A percentile compares a stretch with the other conserved stretches of the same genome.
Evolutionary conservation across 2,888 invertebrate species (phyloP).

Genomic region (Amblyteles armatorius): DNA sequence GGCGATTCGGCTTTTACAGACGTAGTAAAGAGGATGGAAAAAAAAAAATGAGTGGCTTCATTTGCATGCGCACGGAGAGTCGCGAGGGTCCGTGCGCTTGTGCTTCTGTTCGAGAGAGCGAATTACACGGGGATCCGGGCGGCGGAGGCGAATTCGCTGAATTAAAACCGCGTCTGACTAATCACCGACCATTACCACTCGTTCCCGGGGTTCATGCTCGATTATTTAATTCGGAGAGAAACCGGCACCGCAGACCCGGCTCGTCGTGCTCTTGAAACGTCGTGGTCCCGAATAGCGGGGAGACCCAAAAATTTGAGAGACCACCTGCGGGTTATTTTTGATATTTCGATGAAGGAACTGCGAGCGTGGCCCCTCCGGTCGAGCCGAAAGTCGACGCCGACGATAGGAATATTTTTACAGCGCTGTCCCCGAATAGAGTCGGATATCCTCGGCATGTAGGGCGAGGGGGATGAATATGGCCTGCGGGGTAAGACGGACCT

Average conservation of each 20-base stretch:
- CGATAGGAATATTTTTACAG: too few relatives aligned
- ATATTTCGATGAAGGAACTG: too few relatives aligned
- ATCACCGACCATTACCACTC: conserved; percentile 49
- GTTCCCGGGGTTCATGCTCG: conserved; percentile 13
- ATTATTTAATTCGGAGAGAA: conserved; percentile 7
- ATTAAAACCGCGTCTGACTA: conserved; percentile 43
- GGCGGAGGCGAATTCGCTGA: conserved; percentile 1
- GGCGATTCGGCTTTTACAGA: conserved; percentile 24
- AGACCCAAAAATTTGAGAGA: not conserved
- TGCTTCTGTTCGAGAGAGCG: not conserved
- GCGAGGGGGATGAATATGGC: too few relatives aligned
- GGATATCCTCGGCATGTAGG: too few relatives aligned
- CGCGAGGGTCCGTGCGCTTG: not conserved
- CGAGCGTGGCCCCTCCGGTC: too few relatives aligned
- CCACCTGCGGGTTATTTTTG: too few relatives aligned
- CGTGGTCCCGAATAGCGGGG: not conserved
- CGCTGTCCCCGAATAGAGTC: too few relatives aligned
- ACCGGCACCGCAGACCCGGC: not conserved
- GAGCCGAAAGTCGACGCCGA: too few relatives aligned
- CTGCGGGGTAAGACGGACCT: too few relatives aligned
- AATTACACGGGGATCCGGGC: conserved; percentile 20
- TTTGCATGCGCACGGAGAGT: conserved; percentile 20
- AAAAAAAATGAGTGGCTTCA: conserved; percentile 38
- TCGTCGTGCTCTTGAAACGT: not conserved
- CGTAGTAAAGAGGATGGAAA: not conserved